These are phyloP conservation scores for Piprites chloris DNA, from an alignment of 2,113 vertebrate species.

Conservation along the genomic window DNA sequence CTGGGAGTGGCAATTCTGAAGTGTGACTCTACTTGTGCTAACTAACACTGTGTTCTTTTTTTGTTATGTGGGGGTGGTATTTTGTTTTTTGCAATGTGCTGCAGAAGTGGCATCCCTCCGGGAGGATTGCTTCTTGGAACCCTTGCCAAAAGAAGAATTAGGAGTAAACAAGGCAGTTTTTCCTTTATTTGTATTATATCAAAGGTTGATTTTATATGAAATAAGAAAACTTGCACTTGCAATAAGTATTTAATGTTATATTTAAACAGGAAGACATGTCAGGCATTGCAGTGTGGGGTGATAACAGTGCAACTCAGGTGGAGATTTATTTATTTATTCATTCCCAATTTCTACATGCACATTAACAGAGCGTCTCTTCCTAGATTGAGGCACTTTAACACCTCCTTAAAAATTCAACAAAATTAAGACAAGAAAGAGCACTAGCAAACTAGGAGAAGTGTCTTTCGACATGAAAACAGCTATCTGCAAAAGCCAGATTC, in stretches of 20 bases:
- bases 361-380: not conserved
- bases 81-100: not conserved
- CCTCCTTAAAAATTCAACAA: not conserved
- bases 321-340: not conserved
- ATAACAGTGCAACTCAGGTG: not conserved
- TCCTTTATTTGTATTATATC: not conserved
- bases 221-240: not conserved
- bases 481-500: not conserved
- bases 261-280: not conserved
- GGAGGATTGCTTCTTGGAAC: not conserved
- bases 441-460: not conserved
- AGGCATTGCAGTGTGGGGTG: not conserved
- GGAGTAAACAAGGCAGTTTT: not conserved
- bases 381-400: not conserved
- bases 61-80: not conserved
- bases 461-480: not conserved
- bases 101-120: not conserved
- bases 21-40: not conserved
- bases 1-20: not conserved
- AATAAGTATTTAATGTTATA: not conserved
- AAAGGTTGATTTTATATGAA: not conserved
- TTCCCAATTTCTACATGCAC: not conserved
- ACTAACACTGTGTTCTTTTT: not conserved
- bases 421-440: not conserved
- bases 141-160: not conserved